Evolutionary conservation across 2,888 invertebrate genomes (phyloP), one percentile per base, ranked within the genome.

Genomic region (Phortica okadai): DNA sequence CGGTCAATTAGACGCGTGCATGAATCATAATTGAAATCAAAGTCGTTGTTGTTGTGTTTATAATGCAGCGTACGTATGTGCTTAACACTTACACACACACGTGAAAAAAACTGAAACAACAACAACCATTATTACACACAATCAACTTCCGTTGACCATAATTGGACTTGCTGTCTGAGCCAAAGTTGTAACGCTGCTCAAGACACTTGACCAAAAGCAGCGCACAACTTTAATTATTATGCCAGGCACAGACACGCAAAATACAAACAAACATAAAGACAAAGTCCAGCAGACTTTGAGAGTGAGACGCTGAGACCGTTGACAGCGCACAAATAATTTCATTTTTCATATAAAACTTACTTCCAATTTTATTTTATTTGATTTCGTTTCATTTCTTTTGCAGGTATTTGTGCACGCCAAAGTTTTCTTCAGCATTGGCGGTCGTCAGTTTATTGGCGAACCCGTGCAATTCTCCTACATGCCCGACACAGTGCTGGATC

Each of bases 371-470:
- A 42, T 54, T 14, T 77, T 66, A 14, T 50, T 50, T 16, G 50
- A 42, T 11, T 59, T 16, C 21, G 8, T 72, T 44, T 33, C 41
- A 59, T 5, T 59, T 70, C 77, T 8, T 56, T 75, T 88, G 54
- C 93, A 96, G 94, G 96, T 96, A 80, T 96, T 96, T 91, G 94
- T 95, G 11, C 94, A 94, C 87, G 96, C 96, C 67, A 94, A 94
- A 90, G 94, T 95, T 50, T 95, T 94, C 91, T 95, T 96, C 91
- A 95, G 95, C 90, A 93, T 95, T 67, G 95, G 95, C 75, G 96
- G 95, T 72, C 93, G 94, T 85, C 93, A 94, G 86, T 96, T 94
- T 92, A 93, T 93, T 84, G 94, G 94, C 7, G 94, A 95, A 82
- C 95, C 96, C 2, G 94, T 96, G 77, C 93, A 94, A 87, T 95